Evolutionary conservation across 1,140 invertebrate genomes (phyloP).

Genomic region (Gryllus bimaculatus): DNA sequence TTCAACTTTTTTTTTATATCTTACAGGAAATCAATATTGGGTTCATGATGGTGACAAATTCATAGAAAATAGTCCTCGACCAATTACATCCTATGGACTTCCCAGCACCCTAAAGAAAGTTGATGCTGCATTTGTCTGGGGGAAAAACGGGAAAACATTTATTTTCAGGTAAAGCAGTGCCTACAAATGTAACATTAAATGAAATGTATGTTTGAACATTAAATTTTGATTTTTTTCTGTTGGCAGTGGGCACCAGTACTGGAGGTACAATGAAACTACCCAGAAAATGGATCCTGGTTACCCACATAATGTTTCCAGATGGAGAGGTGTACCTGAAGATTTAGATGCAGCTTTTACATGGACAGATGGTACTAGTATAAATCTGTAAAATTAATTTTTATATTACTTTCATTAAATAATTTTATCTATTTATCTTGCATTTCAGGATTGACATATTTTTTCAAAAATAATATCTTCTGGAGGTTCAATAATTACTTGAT

Average conservation of each 20-base stretch:
- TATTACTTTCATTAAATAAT: background rate
- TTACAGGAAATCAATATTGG: slow-evolving; percentile 55
- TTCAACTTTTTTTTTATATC: background rate
- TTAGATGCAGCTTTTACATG: slow-evolving; percentile 55
- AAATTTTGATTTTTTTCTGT: slow-evolving; percentile 16
- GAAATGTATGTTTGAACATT: slow-evolving; percentile 25
- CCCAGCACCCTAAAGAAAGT: slow-evolving; percentile 51
- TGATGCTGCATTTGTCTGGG: slow-evolving; percentile 60
- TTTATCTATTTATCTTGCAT: slow-evolving; percentile 16
- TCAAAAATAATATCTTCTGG: slow-evolving; percentile 52
- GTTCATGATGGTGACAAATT: slow-evolving; percentile 51
- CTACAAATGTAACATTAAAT: background rate
- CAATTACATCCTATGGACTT: slow-evolving; percentile 50
- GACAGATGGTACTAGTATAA: slow-evolving; percentile 40
- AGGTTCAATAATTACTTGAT: slow-evolving; percentile 48
- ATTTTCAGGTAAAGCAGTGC: slow-evolving; percentile 35
- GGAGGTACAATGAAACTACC: slow-evolving; percentile 53
- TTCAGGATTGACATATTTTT: slow-evolving; percentile 50
- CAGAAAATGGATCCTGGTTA: slow-evolving; percentile 51
- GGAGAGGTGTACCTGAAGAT: slow-evolving; percentile 51
- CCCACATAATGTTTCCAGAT: slow-evolving; percentile 54
- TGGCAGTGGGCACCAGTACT: slow-evolving; percentile 51
- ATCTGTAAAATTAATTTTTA: background rate
- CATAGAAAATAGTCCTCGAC: slow-evolving; percentile 42
- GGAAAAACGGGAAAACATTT: slow-evolving; percentile 42